Base-by-base conservation (phyloP, 2,888 invertebrate species). In the Sesia bembeciformis region DNA sequence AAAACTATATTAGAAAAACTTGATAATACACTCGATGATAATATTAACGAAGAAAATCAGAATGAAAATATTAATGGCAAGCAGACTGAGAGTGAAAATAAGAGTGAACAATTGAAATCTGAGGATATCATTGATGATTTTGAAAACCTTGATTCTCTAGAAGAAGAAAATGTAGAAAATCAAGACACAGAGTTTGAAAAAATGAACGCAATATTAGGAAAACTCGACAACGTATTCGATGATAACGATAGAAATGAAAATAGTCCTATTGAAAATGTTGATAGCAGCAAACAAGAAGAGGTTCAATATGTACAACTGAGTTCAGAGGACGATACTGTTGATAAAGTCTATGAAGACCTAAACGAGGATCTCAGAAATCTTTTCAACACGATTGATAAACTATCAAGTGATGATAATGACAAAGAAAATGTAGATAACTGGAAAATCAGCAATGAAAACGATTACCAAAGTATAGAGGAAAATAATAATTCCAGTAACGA, bases 291-390 rank as follows among this genome's bases (percentile, higher is more conserved):
- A 46, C 43, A 55, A 50, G 54, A 46, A 50, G 53, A 56, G 46
- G 53, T 52, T 40, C 51, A 52, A 40, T 5, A 43, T 23, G 4
- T 5, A 53, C 8, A 4, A 40, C 40, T 53, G 57, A 40, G 57
- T 38, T 49, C 57, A 23, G 66, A 66, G 40, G 76, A 76, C 53
- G 78, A 78, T 39, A 69, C 67, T 0, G 69, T 70, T 2, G 70
- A 72, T 4, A 70, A 76, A 60, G 70, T 68, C 3, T 73, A 76
- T 52, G 61, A 62, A 38, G 81, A 84, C 54, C 63, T 86, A 5
- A 69, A 78, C 56, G 67, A 66, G 23, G 79, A 86, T 59, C 69
- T 84, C 41, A 68, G 74, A 8, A 70, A 74, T 54, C 59, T 86
- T 40, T 68, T 78, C 55, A 73, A 73, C 53, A 78, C 76, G 7